phyloP scores from a whole-genome alignment of 1,140 invertebrate species.

The Penaeus chinensis region DNA sequence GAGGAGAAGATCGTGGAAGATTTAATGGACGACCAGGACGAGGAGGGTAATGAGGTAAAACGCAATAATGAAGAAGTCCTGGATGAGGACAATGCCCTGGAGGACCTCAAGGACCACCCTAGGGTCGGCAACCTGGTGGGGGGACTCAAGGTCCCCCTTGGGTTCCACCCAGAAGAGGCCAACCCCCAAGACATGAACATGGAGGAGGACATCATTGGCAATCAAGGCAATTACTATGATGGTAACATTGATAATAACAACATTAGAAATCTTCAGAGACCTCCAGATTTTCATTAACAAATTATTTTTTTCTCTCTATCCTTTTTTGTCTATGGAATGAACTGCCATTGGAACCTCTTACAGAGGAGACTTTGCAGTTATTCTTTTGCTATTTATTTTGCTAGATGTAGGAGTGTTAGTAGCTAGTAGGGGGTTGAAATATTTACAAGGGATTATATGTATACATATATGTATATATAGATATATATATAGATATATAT shows the following conservation, averaged over 20 bases:
- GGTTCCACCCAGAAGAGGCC: constrained; percentile 4
- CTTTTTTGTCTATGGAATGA: too few relatives aligned
- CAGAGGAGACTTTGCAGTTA: too few relatives aligned
- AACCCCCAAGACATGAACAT: constrained; percentile 35
- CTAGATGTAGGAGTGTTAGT: too few relatives aligned
- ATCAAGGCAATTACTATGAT: constrained; percentile 39
- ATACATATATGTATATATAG: too few relatives aligned
- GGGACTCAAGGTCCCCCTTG: constrained; percentile 16
- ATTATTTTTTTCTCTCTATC: too few relatives aligned
- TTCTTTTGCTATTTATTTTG: too few relatives aligned
- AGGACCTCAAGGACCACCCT: constrained; percentile 8
- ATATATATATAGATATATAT: too few relatives aligned
- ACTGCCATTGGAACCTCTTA: too few relatives aligned
- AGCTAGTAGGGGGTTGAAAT: too few relatives aligned
- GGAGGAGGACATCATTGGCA: constrained; percentile 13
- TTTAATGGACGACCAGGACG: constrained; percentile 36
- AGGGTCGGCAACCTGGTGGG: constrained; percentile 7
- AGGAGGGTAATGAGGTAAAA: constrained; percentile 28
- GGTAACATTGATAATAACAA: constrained; percentile 36
- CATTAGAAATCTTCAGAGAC: constrained; percentile 23
- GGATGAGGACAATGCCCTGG: constrained; percentile 4
- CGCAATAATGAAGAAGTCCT: constrained; percentile 13
- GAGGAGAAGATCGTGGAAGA: constrained; percentile 40
- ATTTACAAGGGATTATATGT: too few relatives aligned
- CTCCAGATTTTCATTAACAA: constrained; percentile 23